Percentiles rank a stretch among this genome's conserved stretches.
phyloP scores from a whole-genome alignment of 2,113 vertebrate genomes.

The Nymphicus hollandicus region DNA sequence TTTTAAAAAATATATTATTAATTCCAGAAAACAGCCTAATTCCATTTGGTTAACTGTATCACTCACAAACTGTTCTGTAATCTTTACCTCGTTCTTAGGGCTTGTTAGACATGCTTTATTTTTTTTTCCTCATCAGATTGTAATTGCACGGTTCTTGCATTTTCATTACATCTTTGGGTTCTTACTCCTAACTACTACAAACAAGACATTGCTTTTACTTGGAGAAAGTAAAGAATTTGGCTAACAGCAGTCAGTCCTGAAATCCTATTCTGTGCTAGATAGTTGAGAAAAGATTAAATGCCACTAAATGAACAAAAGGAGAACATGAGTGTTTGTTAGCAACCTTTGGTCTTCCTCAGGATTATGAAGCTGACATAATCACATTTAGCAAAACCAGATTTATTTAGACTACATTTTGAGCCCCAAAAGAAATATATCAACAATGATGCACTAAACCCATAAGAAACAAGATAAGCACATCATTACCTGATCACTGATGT shows the following conservation, averaged over 20 bases:
- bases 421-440: not conserved
- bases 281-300: not conserved
- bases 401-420: not conserved
- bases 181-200: not conserved
- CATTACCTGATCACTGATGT: not conserved
- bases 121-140: rapidly evolving
- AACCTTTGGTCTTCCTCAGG: not conserved
- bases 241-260: not conserved
- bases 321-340: not conserved
- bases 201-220: not conserved
- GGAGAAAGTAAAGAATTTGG: not conserved
- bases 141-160: not conserved
- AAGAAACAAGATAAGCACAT: not conserved
- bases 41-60: not conserved
- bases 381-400: not conserved
- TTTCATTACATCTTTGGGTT: not conserved
- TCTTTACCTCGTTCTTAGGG: not conserved
- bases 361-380: not conserved
- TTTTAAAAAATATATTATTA: not conserved
- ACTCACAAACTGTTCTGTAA: not conserved
- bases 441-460: not conserved
- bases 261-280: not conserved
- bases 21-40: not conserved
- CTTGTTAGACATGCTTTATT: not conserved
- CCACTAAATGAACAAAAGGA: not conserved